A percentile compares a stretch with the other conserved stretches of the same genome.
phyloP scores from a whole-genome alignment of 2,113 vertebrate genomes.

The Salvator merianae region DNA sequence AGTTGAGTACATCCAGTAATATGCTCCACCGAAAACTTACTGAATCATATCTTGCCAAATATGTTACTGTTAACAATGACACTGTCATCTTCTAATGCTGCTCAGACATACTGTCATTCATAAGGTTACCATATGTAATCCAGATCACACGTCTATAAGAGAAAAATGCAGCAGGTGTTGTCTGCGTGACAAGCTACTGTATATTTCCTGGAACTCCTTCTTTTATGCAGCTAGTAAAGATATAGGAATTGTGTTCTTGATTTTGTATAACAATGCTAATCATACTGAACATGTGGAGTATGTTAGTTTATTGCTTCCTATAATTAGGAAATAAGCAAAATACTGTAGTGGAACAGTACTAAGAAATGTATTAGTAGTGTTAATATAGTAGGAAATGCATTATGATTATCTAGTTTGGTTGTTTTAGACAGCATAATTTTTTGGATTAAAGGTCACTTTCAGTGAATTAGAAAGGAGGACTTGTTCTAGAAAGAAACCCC shows the following conservation, averaged over 20 bases:
- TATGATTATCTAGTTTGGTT: slow-evolving; percentile 51
- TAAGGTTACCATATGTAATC: too few species aligned
- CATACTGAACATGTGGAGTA: slow-evolving; percentile 66
- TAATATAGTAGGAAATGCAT: slow-evolving; percentile 59
- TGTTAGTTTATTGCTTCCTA: slow-evolving; percentile 60
- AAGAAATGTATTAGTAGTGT: too few species aligned
- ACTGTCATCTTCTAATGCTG: too few species aligned
- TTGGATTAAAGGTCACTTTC: slow-evolving; percentile 38
- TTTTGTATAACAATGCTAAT: slow-evolving; percentile 37
- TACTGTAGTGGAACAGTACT: too few species aligned
- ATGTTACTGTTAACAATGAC: slow-evolving; percentile 14
- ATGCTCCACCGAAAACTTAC: slow-evolving; percentile 7
- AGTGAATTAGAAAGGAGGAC: slow-evolving; percentile 52
- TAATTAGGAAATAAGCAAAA: slow-evolving; percentile 62
- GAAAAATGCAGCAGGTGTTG: too few species aligned
- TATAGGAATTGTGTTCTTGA: too few species aligned
- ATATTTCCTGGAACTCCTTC: too few species aligned
- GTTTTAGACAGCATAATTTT: slow-evolving; percentile 56
- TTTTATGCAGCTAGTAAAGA: too few species aligned
- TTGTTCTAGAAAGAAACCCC: slow-evolving; percentile 31
- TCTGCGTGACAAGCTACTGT: too few species aligned
- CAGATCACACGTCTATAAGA: too few species aligned
- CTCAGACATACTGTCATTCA: too few species aligned
- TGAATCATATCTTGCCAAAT: not conserved
- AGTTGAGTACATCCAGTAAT: not conserved